These are phyloP conservation scores for Erebia ligea DNA, from an alignment of 2,888 invertebrate species.

Conservation along the genomic window DNA sequence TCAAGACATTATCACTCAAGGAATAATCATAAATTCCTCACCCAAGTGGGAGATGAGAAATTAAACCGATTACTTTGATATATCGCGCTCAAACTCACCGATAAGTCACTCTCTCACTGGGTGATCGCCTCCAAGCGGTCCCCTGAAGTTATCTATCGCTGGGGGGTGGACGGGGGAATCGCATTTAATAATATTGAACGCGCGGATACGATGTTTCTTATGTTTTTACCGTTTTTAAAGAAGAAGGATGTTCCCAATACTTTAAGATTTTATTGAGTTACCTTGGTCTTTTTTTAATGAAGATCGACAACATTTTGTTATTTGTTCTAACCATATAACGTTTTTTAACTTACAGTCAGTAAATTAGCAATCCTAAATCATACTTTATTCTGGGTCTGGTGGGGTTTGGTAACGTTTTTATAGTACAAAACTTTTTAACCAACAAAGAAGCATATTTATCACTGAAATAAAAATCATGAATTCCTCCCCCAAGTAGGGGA, in stretches of 20 bases:
- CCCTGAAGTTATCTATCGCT: slow-evolving; percentile 76
- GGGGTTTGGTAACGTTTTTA: no score
- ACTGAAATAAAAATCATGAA: slow-evolving; percentile 70
- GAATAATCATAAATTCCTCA: slow-evolving; percentile 68
- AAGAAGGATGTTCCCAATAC: not conserved
- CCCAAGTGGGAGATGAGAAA: slow-evolving; percentile 79
- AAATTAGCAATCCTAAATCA: no score
- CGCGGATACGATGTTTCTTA: not conserved
- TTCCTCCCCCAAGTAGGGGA: slow-evolving; percentile 70
- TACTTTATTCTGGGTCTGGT: no score
- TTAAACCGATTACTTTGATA: slow-evolving; percentile 82
- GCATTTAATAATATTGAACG: not conserved
- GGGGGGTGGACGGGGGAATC: slow-evolving; percentile 26
- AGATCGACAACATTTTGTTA: no score
- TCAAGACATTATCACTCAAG: slow-evolving; percentile 65
- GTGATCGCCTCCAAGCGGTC: slow-evolving; percentile 78
- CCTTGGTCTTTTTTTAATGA: no score
- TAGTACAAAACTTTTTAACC: not conserved
- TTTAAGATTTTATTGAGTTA: no score
- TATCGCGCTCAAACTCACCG: slow-evolving; percentile 79
- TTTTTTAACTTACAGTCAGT: no score
- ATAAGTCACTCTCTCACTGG: slow-evolving; percentile 66
- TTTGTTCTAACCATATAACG: no score
- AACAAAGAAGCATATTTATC: slow-evolving; percentile 46
- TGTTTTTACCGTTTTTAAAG: not conserved